Evolutionary conservation across 2,113 vertebrate genomes (phyloP), one percentile per base, ranked within the genome.

Genomic region (Echinops telfairi): DNA sequence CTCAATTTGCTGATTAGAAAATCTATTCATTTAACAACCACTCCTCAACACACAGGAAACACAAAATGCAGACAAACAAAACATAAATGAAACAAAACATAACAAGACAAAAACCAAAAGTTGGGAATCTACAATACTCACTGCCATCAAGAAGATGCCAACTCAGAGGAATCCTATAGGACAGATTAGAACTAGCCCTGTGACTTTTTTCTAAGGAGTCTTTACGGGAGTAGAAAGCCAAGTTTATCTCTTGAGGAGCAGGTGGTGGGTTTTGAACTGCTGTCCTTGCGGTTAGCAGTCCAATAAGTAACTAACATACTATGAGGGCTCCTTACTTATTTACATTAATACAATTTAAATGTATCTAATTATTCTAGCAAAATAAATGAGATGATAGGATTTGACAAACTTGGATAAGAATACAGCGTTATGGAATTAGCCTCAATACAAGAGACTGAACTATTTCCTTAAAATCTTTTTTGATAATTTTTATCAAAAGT

Each of bases 381-480:
- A 2, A 38, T 17, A 93, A 94, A n/a, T 62, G 47, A 91, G 36
- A 31, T 60, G 9, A 53, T 53, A 11, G 5, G 47, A 14, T 53
- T 12, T 43, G 64, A 73, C 75, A 68, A 83, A 90, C 87, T 75
- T 68, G 68, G 43, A 47, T 38, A 92, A 90, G n/a, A 94, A 70
- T 78, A 53, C 19, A 79, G 60, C 16, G 82, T 84, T 83, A 94
- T 86, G 29, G 62, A 80, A 91, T 78, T 5, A 91, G 47, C 47
- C 47, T 53, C 14, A 90, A 47, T 10, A 71, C 8, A 83, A 53
- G 1, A 64, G 33, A 58, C 31, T 88, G 25, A 76, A 87, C 3
- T 10, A 3, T 38, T 80, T 78, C 73, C 89, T 73, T 93, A 84
- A 95, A 94, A 53, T 83, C 93, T 47, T 70, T 40, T 62, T 73